Evolutionary conservation across 2,113 vertebrate genomes (phyloP).

Genomic region (Brienomyrus brachyistius): DNA sequence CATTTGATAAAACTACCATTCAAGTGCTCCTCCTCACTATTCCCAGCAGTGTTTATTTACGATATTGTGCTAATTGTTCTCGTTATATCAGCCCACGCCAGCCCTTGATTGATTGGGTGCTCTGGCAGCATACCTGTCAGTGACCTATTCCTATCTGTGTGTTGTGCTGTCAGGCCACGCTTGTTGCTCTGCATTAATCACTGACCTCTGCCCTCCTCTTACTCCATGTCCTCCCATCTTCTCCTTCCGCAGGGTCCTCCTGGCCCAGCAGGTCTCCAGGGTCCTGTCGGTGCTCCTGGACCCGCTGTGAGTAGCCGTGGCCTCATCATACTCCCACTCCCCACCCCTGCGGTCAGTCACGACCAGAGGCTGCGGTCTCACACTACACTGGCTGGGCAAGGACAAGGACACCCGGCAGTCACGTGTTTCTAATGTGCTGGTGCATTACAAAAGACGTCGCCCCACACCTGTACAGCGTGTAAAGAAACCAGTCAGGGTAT

Average conservation of each 20-base stretch:
- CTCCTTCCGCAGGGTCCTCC: conserved; percentile 75
- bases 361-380: neutral
- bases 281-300: conserved; percentile 86
- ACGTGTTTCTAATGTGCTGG: conserved; percentile 1
- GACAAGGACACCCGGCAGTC: neutral
- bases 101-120: neutral
- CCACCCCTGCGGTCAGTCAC: neutral
- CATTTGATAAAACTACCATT: neutral
- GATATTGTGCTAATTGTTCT: neutral
- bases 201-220: neutral
- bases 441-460: neutral
- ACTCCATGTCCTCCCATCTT: neutral
- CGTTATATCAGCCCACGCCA: neutral
- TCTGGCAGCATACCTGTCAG: neutral
- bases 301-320: conserved; percentile 75
- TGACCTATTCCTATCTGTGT: neutral
- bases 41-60: neutral
- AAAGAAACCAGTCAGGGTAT: neutral
- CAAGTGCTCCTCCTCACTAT: neutral
- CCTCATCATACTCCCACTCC: neutral
- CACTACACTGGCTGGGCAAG: too few relatives aligned
- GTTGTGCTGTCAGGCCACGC: neutral
- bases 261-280: conserved; percentile 87
- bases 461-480: neutral
- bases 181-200: neutral